Base-by-base conservation (phyloP, 2,888 invertebrate genomes). In the Molanna angustata region DNA sequence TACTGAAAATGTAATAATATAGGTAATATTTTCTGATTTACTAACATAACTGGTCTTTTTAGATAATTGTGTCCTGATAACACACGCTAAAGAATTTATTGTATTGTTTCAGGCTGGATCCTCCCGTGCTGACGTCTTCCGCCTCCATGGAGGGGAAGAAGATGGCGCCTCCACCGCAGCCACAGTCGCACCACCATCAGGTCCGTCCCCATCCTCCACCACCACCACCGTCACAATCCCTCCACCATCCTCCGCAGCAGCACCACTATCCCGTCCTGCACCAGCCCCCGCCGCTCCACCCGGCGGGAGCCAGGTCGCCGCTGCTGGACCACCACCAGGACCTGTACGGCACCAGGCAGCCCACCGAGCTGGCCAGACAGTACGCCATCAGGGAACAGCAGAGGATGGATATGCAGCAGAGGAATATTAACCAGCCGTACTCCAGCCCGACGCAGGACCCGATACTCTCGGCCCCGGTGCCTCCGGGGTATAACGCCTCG, bases 101-200 rank as follows among this genome's bases (percentile, higher is more conserved):
- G 60, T 61, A 62, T 59, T 61, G 53, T 67, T 67, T 13, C 73
- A 86, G 86, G 86, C 79, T 86, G 74, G 86, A 86, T 68, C 84
- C 85, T 66, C 84, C 86, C 62, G 79, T 80, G 66, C 76, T 83
- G 61, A 83, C 82, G 67, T 73, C 70, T 70, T 76, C 72, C 67
- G 77, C 74, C 63, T 74, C 73, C 67, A 85, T 85, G 85, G 85
- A 86, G 70, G 80, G 80, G 68, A 85, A 85, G 69, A 79, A 78
- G 69, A 80, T 79, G 64, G 62, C 69, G 54, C 66, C 68, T 22
- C 76, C 78, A 39, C 74, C 76, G 14, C 80, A 82, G 58, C 72
- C 76, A 17, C 75, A 74, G 52, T 62, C 73, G 1, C 43, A 39
- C 18, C 72, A 75, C 6, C 76, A 76, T 53, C 77, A 76, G 63